Base-by-base conservation (phyloP, 2,888 invertebrate species). In the Poecilus cupreus region DNA sequence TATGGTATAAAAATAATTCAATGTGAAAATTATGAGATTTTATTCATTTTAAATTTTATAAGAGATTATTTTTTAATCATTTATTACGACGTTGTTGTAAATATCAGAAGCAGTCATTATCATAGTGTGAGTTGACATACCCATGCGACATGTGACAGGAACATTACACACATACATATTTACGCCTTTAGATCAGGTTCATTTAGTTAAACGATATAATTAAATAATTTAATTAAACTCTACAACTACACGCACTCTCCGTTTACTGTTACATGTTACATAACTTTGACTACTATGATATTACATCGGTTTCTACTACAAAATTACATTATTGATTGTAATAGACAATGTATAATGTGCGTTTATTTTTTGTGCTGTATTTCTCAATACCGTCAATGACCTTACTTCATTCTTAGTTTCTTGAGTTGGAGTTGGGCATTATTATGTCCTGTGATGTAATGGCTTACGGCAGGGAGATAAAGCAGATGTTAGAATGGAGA, bases 361-460 rank as follows among this genome's bases (percentile, higher is more conserved):
- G 32, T 32, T 5, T 32, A 32, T 13, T 46, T 46, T 46, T 46
- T 46, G 46, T 46, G 16, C 18, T 18, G 16, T 51, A 18, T 51
- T 51, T 51, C 51, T 51, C 51, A 51, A 51, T 51, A 51, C 75
- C 75, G 75, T 75, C 75, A 75, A 75, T 75, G 75, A 75, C 75
- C 75, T 49, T 49, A 75, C 54, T 11, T 75, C 26, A 75, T 51
- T 75, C 51, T 13, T 13, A n/a, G 8, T 75, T n/a, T 75, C 75
- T 51, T 75, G n/a, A 13, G 11, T 13, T 43, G 43, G 11, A 43
- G 1, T 39, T n/a, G 32, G 32, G 8, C 32, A 32, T 5, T 32
- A 8, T 39, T 43, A 43, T 4, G 11, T 43, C 13, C 13, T n/a
- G 20, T 26, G 0, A 32, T 32, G 5, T 32, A 3, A 6, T 2